Percentiles rank a stretch among this genome's conserved stretches.
These are phyloP conservation scores for Cromileptes altivelis DNA, from an alignment of 2,113 vertebrate species.

Conservation along the genomic window DNA sequence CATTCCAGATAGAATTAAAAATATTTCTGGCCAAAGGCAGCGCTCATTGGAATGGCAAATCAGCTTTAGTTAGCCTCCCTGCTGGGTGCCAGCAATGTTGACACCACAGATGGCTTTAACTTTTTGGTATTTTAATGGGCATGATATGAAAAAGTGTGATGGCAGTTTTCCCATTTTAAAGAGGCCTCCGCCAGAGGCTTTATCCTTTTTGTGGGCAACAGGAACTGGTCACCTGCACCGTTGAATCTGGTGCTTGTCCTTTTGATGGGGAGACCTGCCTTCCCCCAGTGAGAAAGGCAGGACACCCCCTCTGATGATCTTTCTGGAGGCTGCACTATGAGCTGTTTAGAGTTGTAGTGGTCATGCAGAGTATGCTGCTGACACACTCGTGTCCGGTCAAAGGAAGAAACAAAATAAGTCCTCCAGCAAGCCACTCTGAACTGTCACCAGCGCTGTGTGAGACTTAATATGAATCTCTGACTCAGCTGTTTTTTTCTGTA, in stretches of 20 bases:
- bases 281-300: neutral
- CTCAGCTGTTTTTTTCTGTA: neutral
- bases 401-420: conserved; percentile 25
- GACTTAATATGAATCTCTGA: conserved; percentile 17
- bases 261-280: conserved; percentile 8
- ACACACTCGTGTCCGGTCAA: conserved; percentile 38
- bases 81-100: conserved; percentile 62
- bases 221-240: conserved; percentile 43
- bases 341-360: conserved; percentile 18
- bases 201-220: conserved; percentile 23
- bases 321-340: conserved; percentile 13
- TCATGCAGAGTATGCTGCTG: conserved; percentile 49
- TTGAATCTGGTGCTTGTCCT: conserved; percentile 35
- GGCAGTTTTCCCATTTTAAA: conserved; percentile 70
- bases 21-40: conserved; percentile 55
- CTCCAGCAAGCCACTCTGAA: conserved; percentile 7
- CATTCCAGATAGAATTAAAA: conserved; percentile 41
- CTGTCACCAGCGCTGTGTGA: conserved; percentile 23
- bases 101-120: conserved; percentile 79
- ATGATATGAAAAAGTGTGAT: conserved; percentile 68
- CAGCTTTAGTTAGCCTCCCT: conserved; percentile 56
- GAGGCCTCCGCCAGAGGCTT: conserved; percentile 32
- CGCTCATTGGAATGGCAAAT: conserved; percentile 68
- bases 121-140: conserved; percentile 74
- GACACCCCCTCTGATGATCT: conserved; percentile 12